Base-by-base conservation (phyloP, 2,797 vertebrate species). In the Mus spretus region DNA sequence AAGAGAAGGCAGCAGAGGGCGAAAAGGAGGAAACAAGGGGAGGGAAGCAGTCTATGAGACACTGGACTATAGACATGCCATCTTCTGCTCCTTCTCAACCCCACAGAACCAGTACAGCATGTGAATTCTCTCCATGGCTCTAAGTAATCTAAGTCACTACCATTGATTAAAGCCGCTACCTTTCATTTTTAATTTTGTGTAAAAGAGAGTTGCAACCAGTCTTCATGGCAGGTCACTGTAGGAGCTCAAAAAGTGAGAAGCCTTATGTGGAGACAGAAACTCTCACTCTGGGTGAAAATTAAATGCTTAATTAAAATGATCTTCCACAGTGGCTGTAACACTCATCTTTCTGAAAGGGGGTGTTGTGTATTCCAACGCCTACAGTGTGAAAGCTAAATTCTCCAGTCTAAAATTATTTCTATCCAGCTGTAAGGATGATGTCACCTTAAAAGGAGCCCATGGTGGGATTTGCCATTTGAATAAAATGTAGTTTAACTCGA, bases 281-380 rank as follows among this genome's bases (percentile, higher is more conserved):
- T 96, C 95, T 89, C 87, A 87, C 26, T 95, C 90, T 65, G 53
- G 70, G 83, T 94, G 50, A 96, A 94, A 96, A 96, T 85, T 86
- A 96, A 89, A 40, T 89, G 59, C 63, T 89, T 93, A 93, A 94
- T 91, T 91, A 93, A 89, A 92, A 93, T 70, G 13, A 72, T 63
- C 70, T 93, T 86, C 81, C 78, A 83, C 50, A n/a, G 70, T 22
- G 9, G 1, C 17, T 67, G 12, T 91, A 77, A 80, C 79, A 89
- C 47, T 94, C 78, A 86, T 83, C 75, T 79, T 86, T 94, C 74
- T 94, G 78, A 85, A 86, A 74, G 83, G 6, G 34, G 37, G 55
- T 83, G 78, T 92, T 77, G 81, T 81, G 28, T 57, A 53, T 65
- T 83, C 26, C 59, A 83, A 80, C 50, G 95, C 87, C 88, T 59